Percentiles rank a stretch among this genome's conserved stretches.
These are phyloP conservation scores for Elysia crispata DNA, from an alignment of 2,888 invertebrate species.

Conservation along the genomic window DNA sequence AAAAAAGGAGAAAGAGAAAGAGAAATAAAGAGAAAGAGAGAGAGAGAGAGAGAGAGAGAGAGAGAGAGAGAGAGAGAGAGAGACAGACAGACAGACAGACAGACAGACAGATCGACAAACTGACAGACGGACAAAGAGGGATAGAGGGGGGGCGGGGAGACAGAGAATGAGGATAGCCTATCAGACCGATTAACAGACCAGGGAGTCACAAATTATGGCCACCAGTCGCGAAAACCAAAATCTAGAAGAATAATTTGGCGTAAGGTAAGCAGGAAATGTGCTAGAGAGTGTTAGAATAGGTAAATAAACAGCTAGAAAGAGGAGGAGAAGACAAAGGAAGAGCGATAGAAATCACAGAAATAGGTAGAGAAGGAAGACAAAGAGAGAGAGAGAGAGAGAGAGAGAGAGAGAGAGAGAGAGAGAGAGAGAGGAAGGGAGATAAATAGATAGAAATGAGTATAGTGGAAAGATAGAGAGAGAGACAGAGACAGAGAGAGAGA, in stretches of 20 bases:
- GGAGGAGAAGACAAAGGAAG: too few species aligned
- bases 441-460: neutral
- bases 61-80: conserved; percentile 23
- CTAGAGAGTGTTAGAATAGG: too few species aligned
- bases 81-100: neutral
- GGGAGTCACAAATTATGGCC: too few species aligned
- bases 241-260: too few species aligned
- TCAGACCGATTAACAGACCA: too few species aligned
- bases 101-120: neutral
- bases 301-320: too few species aligned
- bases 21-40: neutral
- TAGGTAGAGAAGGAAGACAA: too few species aligned
- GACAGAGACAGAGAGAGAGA: neutral
- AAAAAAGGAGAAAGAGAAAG: too few species aligned
- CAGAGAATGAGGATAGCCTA: neutral
- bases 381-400: conserved; percentile 4
- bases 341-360: too few species aligned
- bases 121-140: neutral
- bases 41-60: conserved; percentile 17
- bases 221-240: too few species aligned
- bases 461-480: neutral
- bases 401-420: neutral
- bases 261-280: too few species aligned
- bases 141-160: neutral
- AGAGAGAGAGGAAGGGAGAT: neutral